Evolutionary conservation across 35 echinoderm and acorn worm genomes (phyloP), one percentile per base, ranked within the genome.

Genomic region (Patiria miniata): DNA sequence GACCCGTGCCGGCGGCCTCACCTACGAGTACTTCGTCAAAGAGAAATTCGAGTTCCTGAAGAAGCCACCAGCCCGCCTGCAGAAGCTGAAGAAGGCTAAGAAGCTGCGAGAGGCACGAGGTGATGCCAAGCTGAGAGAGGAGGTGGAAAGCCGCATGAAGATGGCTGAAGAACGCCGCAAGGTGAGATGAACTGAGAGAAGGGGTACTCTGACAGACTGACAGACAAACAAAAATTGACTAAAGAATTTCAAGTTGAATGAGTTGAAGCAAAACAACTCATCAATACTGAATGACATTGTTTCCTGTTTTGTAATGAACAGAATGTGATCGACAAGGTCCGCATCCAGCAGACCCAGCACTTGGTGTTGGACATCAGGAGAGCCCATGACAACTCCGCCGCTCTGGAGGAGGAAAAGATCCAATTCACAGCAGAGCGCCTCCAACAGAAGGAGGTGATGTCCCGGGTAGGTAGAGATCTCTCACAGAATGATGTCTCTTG

Each of bases 21-120:
- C 57, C 16, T 60, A 60, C 57, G 57, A 60, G 57, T 60, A 60
- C 57, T 60, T 60, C 57, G 57, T 60, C 57, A 60, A 60, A 18
- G 57, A 60, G 57, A 60, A 60, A 26, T 60, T 60, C 28, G 57
- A 2, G 1, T 26, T 60, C 7, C 57, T 60, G 57, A 60, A 60
- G 5, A 60, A 21, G 57, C 57, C 57, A 18, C 57, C 57, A 21
- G 57, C 16, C 28, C 57, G 57, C 57, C 57, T 60, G 18, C 57
- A 60, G 57, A 60, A 60, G 8, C 57, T 60, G 57, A 60, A 60
- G 57, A 60, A 60, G 28, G 57, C 57, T 26, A 59, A 59, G 56
- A 59, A 6, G 56, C 17, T 23, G 3, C 56, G 26, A 12, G 56
- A 59, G 17, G 1, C 56, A 4, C 19, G 28, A 60, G 57, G 57